Base-by-base conservation (phyloP, 2,113 vertebrate genomes). In the Corythornis cristatus region DNA sequence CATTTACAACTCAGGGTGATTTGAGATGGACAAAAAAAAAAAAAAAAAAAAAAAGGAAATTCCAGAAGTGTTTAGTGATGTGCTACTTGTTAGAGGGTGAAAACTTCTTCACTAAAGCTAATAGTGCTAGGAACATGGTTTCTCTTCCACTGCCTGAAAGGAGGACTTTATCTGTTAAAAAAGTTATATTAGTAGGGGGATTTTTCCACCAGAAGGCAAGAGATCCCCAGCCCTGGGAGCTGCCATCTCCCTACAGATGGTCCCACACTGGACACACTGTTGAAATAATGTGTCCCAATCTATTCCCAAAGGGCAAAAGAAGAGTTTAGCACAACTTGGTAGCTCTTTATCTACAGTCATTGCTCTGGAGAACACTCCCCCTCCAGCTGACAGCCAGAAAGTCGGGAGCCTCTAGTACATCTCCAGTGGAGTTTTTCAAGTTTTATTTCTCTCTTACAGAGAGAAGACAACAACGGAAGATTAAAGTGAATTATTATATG, bases 401-500 rank as follows among this genome's bases (percentile, higher is more conserved):
- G 50, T 50, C 73, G 25, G 51, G 74, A 67, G 65, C 23, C 82
- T 93, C 43, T 11, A 57, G 75, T 51, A 70, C 57, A 92, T 33
- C 94, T 65, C 87, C 60, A 2, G 7, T 8, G 12, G 40, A 73
- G 62, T 74, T 71, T 71, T 40, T 43, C 54, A 2, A 2, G 51
- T 83, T 92, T 80, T 50, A 93, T 86, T 93, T 88, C 85, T 0
- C 76, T 72, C 75, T 89, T 64, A 57, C 18, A 7, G n/a, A 83
- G 57, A 91, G 78, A 80, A 56, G 95, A 58, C 94, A 91, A 57
- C 67, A 48, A 77, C 3, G 72, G 95, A 92, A 96, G 81, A 86
- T 95, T 88, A 93, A 96, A 97, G 93, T 86, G 96, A 97, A 96
- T 96, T 97, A 96, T 96, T 93, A 89, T 91, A 86, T 56, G 93